phyloP scores from a whole-genome alignment of 2,888 invertebrate genomes.

The Nomada lathburiana region DNA sequence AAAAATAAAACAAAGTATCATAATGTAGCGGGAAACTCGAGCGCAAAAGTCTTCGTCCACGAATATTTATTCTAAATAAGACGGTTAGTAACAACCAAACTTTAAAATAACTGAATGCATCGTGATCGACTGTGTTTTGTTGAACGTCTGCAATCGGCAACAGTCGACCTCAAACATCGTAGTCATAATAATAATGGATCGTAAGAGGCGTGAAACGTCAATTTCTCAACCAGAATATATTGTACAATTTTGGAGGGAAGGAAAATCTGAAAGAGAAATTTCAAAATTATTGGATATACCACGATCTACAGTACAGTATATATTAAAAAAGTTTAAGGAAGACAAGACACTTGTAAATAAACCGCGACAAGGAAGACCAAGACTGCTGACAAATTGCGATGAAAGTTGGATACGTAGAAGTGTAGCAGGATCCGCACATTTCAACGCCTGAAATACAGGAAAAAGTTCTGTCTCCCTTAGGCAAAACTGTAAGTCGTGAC shows the following conservation, averaged over 20 bases:
- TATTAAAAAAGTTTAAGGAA: neutral
- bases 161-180: too few species aligned
- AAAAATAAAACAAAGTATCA: too few species aligned
- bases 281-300: neutral
- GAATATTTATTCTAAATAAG: too few species aligned
- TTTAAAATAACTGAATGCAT: too few species aligned
- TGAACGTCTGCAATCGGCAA: too few species aligned
- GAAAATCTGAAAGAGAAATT: neutral
- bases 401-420: neutral
- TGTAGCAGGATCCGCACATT: slow-evolving; percentile 9
- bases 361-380: neutral
- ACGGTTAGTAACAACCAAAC: too few species aligned
- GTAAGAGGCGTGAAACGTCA: too few species aligned
- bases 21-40: too few species aligned
- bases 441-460: slow-evolving; percentile 1
- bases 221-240: too few species aligned
- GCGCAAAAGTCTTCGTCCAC: too few species aligned
- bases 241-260: neutral
- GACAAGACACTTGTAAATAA: neutral
- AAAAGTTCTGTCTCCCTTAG: neutral
- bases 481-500: slow-evolving; percentile 1
- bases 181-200: neutral
- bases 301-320: neutral
- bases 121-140: too few species aligned
- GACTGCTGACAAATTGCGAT: neutral